Base-by-base conservation (phyloP, 2,797 vertebrate species). In the Myripristis jacobus region DNA sequence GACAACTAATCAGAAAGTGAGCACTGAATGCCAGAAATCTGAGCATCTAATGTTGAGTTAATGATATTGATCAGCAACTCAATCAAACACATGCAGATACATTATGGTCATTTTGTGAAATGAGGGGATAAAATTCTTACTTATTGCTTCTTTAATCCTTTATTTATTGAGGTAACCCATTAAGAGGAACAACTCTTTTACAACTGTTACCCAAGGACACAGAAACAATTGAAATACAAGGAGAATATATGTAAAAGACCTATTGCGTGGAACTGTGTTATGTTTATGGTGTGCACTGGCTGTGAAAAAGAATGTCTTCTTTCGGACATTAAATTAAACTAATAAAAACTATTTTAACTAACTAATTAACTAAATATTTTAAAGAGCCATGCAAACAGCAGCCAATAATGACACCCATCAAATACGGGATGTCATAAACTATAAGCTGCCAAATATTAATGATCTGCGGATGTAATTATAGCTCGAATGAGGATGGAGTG, bases 401-500 rank as follows among this genome's bases (percentile, higher is more conserved):
- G 13, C 43, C 4, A 16, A 24, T 27, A 52, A 52, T 52, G 24
- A 44, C 43, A 44, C n/a, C 8, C n/a, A 19, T 55, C 27, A 31
- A 24, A 54, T 31, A 18, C 15, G 10, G 16, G 9, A 54, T 63
- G 8, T 55, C 9, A 15, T 15, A 41, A 62, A 53, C 21, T 15
- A 24, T 13, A 50, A 36, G 66, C 22, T 56, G 1, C 57, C 47
- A 29, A 1, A 15, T 50, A 41, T 27, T 56, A 25, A 53, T 34
- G 11, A 21, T 53, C 43, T 48, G 18, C 12, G 38, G 27, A 50
- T 41, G 34, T 50, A 44, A 58, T 75, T 43, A 46, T 56, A 71
- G 47, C 27, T 48, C 13, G 51, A 43, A 44, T 43, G 22, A 63
- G 41, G 21, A 46, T 27, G 27, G 13, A 27, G 16, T 13, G 9